Evolutionary conservation across 2,888 invertebrate species (phyloP), one percentile per base, ranked within the genome.

Genomic region (Limnephilus marmoratus): DNA sequence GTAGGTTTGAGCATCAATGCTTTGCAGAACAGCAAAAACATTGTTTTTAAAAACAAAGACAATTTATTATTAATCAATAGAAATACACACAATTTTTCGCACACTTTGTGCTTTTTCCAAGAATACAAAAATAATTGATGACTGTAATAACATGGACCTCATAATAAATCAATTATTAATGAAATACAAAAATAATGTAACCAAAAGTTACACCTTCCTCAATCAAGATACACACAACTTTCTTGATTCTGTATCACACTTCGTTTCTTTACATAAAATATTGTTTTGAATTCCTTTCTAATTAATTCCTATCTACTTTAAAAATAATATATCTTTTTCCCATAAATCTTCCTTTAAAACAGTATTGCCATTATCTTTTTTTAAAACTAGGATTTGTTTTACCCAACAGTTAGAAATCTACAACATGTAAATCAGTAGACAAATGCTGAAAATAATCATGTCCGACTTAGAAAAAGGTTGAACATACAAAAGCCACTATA

Each of bases 261-360:
- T 68, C n/a, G 68, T 68, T 68, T 68, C 68, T 68, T 68, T 68
- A 68, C 68, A 68, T 68, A 68, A 68, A 68, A 68, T 68, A 68
- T 68, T 68, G 68, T 68, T 68, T 68, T 68, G 24, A 68, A 68
- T 68, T 68, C 68, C 24, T 68, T 68, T 68, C 24, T 68, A 68
- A 45, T 45, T 45, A 45, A 45, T 45, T 68, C 68, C 68, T 68
- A 68, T 68, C 68, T 68, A 68, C 68, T 68, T 68, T 24, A 68
- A 68, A 68, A 68, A 68, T 68, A 68, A 68, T 68, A 68, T 68
- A 68, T 68, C 5, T n/a, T 68, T 68, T 68, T 24, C 24, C 1
- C 24, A 68, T 24, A 68, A 68, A 68, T 24, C 68, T 24, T 68
- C n/a, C 5, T 68, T 68, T 68, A 68, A 68, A 68, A 68, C 68